Conservation (phyloP, 2,888 invertebrate species). For the Pristionchus exspectatus region DNA sequence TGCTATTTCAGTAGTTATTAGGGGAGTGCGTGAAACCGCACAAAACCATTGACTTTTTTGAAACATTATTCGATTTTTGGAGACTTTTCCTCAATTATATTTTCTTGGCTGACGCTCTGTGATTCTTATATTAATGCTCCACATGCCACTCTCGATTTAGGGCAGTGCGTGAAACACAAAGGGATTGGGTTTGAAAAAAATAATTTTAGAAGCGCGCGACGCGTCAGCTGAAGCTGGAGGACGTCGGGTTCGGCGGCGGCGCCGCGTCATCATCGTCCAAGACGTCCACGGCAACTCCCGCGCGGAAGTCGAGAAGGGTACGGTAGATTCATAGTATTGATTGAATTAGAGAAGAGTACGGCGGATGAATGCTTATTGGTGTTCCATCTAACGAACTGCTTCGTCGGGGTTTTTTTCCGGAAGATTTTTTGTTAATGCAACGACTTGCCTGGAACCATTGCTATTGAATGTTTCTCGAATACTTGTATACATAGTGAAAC, state of each 20-base stretch:
- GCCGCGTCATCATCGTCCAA: background rate
- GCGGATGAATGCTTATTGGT: too few relatives aligned
- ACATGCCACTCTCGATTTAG: background rate
- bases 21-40: too few relatives aligned
- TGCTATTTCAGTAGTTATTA: too few relatives aligned
- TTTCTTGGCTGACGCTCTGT: background rate
- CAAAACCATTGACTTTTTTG: too few relatives aligned
- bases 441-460: too few relatives aligned
- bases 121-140: background rate
- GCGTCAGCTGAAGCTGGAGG: slow-evolving; percentile 28
- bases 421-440: too few relatives aligned
- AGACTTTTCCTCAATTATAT: background rate
- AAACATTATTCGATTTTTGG: too few relatives aligned
- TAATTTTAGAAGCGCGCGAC: slow-evolving; percentile 38
- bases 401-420: too few relatives aligned
- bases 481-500: too few relatives aligned
- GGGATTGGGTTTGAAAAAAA: too few relatives aligned
- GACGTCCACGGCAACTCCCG: slow-evolving; percentile 21
- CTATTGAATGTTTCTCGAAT: too few relatives aligned
- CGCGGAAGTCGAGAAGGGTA: slow-evolving; percentile 45
- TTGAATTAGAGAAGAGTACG: background rate
- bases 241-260: background rate
- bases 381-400: too few relatives aligned
- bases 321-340: slow-evolving; percentile 7
- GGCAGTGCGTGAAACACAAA: background rate